phyloP scores from a whole-genome alignment of 2,113 vertebrate species.

The Corythaeola cristata region DNA sequence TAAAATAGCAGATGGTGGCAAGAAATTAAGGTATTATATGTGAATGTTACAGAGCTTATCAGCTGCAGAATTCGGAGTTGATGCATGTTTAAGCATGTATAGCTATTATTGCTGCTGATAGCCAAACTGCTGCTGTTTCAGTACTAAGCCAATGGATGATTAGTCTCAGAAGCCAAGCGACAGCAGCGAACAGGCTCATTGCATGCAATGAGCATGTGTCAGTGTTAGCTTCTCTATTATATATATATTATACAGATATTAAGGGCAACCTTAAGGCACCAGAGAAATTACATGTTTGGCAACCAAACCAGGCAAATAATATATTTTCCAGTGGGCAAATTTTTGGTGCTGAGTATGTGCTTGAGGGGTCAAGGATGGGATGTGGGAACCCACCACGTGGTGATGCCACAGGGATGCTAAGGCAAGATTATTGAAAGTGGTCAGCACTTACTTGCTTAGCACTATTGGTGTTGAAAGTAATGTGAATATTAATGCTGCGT shows the following conservation, averaged over 20 bases:
- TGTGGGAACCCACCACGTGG: background rate
- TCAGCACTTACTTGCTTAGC: background rate
- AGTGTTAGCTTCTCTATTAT: background rate
- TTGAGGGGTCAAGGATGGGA: background rate
- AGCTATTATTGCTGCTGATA: background rate
- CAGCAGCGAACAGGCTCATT: background rate
- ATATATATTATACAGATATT: background rate
- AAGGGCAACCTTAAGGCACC: background rate
- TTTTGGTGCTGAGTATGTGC: background rate
- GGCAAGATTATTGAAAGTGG: background rate
- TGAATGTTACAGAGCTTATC: background rate
- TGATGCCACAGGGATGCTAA: background rate
- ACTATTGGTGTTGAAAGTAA: background rate
- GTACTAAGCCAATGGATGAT: background rate
- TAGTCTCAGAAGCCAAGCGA: background rate
- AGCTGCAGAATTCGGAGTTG: background rate
- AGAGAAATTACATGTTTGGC: background rate
- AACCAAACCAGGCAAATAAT: background rate
- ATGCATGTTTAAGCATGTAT: background rate
- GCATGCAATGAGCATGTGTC: background rate
- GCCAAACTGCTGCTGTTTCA: background rate
- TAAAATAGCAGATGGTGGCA: constrained; percentile 90
- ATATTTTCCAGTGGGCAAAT: background rate
- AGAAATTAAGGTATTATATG: constrained; percentile 84
- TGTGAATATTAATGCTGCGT: background rate